A percentile compares a stretch with the other conserved stretches of the same genome.
Evolutionary conservation across 1,140 invertebrate species (phyloP).

Genomic region (Calephelis nemesis): DNA sequence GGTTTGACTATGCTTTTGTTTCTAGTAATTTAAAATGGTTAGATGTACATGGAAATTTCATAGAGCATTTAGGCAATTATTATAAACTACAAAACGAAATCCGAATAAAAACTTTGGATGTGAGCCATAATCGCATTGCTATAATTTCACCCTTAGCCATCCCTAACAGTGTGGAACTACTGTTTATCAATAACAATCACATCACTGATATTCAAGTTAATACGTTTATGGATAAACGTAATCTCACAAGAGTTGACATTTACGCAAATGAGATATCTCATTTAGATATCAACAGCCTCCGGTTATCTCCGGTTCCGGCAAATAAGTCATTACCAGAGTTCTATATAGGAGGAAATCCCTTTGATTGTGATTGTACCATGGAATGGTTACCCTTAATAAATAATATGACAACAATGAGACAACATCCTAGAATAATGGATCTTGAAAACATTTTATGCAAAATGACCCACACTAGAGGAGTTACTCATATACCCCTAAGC

Average conservation of each 20-base stretch:
- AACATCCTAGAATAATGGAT: slow-evolving; percentile 92
- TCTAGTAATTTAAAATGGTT: slow-evolving; percentile 94
- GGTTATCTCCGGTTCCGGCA: slow-evolving; percentile 84
- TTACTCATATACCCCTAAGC: slow-evolving; percentile 83
- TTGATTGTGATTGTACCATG: slow-evolving; percentile 95
- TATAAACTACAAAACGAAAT: slow-evolving; percentile 89
- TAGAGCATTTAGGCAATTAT: slow-evolving; percentile 91
- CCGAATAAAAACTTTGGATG: slow-evolving; percentile 89
- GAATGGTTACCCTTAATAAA: slow-evolving; percentile 94
- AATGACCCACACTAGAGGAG: slow-evolving; percentile 87
- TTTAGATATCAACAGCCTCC: slow-evolving; percentile 89
- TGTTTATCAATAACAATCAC: slow-evolving; percentile 94
- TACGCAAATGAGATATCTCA: slow-evolving; percentile 92
- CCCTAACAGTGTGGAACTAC: slow-evolving; percentile 91
- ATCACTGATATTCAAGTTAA: slow-evolving; percentile 89
- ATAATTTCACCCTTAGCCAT: slow-evolving; percentile 89
- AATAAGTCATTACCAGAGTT: slow-evolving; percentile 89
- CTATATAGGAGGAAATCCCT: slow-evolving; percentile 93
- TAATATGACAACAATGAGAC: slow-evolving; percentile 88
- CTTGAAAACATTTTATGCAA: slow-evolving; percentile 91
- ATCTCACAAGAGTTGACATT: slow-evolving; percentile 92
- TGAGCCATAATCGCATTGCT: slow-evolving; percentile 92
- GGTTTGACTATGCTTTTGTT: slow-evolving; percentile 94
- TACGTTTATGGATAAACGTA: slow-evolving; percentile 91
- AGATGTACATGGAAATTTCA: slow-evolving; percentile 92